Evolutionary conservation across 2,113 vertebrate genomes (phyloP).

Genomic region (Phaethon lepturus): DNA sequence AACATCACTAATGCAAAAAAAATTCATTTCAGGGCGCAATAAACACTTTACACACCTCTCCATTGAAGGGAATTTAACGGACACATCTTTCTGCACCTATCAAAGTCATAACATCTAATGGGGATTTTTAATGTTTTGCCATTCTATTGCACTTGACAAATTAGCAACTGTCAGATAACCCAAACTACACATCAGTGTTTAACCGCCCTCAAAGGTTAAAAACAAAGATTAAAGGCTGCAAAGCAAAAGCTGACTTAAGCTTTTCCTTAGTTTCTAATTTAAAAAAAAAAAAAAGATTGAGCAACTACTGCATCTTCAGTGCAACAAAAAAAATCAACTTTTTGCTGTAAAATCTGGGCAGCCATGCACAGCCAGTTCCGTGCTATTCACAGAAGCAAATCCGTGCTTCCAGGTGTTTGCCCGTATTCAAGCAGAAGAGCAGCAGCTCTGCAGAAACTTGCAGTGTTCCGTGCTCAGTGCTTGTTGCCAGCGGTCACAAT

Average conservation of each 20-base stretch:
- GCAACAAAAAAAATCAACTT: background rate
- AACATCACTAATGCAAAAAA: slow-evolving; percentile 7
- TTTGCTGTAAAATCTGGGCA: background rate
- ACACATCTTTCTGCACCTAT: background rate
- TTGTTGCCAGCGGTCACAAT: background rate
- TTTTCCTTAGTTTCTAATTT: background rate
- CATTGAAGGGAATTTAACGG: background rate
- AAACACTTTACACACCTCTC: background rate
- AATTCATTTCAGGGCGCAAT: background rate
- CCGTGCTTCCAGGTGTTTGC: background rate
- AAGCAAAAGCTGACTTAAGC: background rate
- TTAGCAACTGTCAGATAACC: background rate
- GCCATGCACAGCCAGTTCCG: background rate
- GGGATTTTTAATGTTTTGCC: background rate
- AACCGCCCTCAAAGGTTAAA: background rate
- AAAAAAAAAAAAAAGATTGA: background rate
- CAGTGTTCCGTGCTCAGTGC: background rate
- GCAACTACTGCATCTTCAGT: background rate
- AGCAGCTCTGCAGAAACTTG: background rate
- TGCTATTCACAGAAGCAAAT: background rate
- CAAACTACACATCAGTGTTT: background rate
- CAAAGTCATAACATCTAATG: background rate
- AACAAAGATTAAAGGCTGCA: background rate
- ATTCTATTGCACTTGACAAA: background rate
- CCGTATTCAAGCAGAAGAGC: background rate